These are phyloP conservation scores for Parnassius orleans DNA, from an alignment of 2,888 invertebrate species.

Conservation along the genomic window DNA sequence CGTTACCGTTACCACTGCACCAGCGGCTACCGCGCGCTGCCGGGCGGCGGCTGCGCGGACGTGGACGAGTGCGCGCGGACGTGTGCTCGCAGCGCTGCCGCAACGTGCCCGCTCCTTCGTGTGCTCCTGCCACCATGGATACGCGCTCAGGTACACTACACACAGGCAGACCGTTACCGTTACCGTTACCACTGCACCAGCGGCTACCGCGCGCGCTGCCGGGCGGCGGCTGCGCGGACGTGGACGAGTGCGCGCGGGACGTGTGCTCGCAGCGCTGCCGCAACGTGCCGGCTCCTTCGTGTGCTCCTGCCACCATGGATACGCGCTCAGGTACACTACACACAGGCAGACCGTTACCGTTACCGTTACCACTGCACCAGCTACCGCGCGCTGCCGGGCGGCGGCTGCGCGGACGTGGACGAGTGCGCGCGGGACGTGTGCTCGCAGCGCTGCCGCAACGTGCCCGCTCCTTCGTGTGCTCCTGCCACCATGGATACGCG, in stretches of 20 bases:
- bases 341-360: background rate
- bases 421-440: slow-evolving; percentile 85
- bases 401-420: slow-evolving; percentile 85
- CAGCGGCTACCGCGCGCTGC: slow-evolving; percentile 79
- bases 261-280: slow-evolving; percentile 86
- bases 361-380: slow-evolving; percentile 71
- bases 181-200: slow-evolving; percentile 62
- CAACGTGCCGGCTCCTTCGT: slow-evolving; percentile 75
- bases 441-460: slow-evolving; percentile 82
- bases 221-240: slow-evolving; percentile 83
- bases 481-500: slow-evolving; percentile 81
- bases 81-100: slow-evolving; percentile 85
- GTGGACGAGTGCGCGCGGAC: slow-evolving; percentile 85
- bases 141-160: slow-evolving; percentile 69
- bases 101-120: slow-evolving; percentile 75
- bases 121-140: slow-evolving; percentile 83
- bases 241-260: slow-evolving; percentile 85
- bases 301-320: slow-evolving; percentile 83
- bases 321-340: slow-evolving; percentile 69
- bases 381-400: slow-evolving; percentile 66
- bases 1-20: slow-evolving; percentile 78
- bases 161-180: background rate
- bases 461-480: slow-evolving; percentile 77
- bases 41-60: slow-evolving; percentile 83
- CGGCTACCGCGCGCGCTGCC: slow-evolving; percentile 80